Conservation (phyloP, 2,888 invertebrate species). For the Acleris emargana region DNA sequence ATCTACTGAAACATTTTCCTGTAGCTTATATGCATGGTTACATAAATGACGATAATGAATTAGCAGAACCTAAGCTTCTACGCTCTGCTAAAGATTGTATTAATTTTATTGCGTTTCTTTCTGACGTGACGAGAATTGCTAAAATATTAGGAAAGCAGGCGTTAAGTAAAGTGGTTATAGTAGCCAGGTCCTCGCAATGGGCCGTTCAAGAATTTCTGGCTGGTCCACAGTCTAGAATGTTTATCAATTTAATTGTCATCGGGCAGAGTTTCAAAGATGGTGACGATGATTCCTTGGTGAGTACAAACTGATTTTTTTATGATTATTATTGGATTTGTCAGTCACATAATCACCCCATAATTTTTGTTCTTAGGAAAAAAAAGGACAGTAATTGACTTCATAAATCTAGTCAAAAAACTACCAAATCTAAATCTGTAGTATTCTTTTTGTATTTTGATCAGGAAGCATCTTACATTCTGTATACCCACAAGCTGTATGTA, state of each 20-base stretch:
- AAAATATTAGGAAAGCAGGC: constrained; percentile 85
- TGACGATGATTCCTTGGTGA: constrained; percentile 70
- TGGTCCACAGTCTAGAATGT: constrained; percentile 84
- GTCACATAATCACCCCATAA: too few relatives aligned
- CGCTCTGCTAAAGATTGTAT: constrained; percentile 79
- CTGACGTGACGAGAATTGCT: constrained; percentile 84
- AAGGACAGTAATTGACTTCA: too few relatives aligned
- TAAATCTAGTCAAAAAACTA: too few relatives aligned
- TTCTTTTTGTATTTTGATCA: constrained; percentile 48
- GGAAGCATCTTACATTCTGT: constrained; percentile 88
- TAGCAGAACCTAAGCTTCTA: constrained; percentile 73
- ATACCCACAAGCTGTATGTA: constrained; percentile 88
- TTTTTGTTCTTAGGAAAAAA: neutral
- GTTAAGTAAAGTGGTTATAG: constrained; percentile 85
- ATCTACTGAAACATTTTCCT: constrained; percentile 83
- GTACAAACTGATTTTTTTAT: constrained; percentile 40
- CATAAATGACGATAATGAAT: constrained; percentile 76
- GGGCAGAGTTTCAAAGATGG: constrained; percentile 85
- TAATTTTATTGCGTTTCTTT: constrained; percentile 87
- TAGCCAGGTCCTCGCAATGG: constrained; percentile 90
- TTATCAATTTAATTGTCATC: constrained; percentile 88
- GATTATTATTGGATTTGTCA: too few relatives aligned
- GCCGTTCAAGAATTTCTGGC: constrained; percentile 88
- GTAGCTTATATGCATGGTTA: constrained; percentile 85
- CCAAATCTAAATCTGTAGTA: too few relatives aligned